phyloP scores from a whole-genome alignment of 92 coral and sea anemone genomes.

The Chrysogorgia sp. region DNA sequence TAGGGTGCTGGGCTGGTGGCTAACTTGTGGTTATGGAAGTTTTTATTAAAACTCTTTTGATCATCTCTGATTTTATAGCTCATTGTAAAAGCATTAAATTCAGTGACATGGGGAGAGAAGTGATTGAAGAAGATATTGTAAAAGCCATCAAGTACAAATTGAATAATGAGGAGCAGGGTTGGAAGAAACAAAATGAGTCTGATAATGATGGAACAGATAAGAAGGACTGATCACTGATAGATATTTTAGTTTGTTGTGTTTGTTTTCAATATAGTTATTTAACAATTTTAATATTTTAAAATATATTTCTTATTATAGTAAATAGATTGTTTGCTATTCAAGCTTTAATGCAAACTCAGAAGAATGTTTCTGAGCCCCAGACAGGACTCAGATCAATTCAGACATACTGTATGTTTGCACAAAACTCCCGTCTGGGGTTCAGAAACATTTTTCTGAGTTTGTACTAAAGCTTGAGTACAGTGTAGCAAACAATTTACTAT shows the following conservation, averaged over 20 bases:
- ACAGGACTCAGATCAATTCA: not conserved
- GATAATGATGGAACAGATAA: not conserved
- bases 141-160: constrained; percentile 15
- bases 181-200: constrained; percentile 19
- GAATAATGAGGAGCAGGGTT: constrained; percentile 21
- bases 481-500: no score
- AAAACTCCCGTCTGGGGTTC: no score
- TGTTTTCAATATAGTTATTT: not conserved
- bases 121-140: constrained; percentile 16
- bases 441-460: no score
- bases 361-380: no score
- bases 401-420: no score
- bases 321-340: no score
- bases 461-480: no score
- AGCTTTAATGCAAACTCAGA: no score
- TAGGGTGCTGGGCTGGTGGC: no score
- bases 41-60: no score
- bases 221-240: not conserved
- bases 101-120: not conserved
- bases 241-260: not conserved
- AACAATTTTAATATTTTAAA: not conserved
- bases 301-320: no score
- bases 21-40: no score
- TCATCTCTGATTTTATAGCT: not conserved
- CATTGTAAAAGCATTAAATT: not conserved